Base-by-base conservation (phyloP, 2,113 vertebrate species). In the Ramphastos sulfuratus region DNA sequence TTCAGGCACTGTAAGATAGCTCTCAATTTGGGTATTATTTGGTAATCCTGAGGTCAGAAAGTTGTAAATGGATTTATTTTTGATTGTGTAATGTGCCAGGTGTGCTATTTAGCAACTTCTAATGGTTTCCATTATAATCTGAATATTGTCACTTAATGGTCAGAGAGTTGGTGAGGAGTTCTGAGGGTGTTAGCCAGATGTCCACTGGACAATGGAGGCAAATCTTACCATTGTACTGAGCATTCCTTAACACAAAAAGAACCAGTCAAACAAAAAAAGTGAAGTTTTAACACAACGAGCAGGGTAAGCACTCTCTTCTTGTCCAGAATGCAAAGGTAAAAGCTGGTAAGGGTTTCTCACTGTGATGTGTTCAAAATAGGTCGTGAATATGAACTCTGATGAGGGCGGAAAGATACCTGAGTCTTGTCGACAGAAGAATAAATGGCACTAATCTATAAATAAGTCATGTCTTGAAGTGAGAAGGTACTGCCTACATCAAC, bases 341-440 rank as follows among this genome's bases (percentile, higher is more conserved):
- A 76, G 27, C 55, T 73, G 17, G 3, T 77, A 28, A 61, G 7
- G 6, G 17, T 82, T 87, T 84, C 59, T 69, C 39, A n/a, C 55
- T 1, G 0, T 0, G 0, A 4, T 70, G 8, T 0, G 2, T 75
- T 78, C 48, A 64, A 58, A 86, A 1, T 54, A 70, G 75, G 19
- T 25, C 73, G 19, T 72, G 27, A 18, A 2, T 66, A 21, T 66
- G 35, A 72, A 44, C 55, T 73, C 11, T 6, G 19, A 67, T 44
- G 25, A 81, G 48, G 35, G 33, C 75, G 70, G 84, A 87, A 78
- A 89, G 24, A 19, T 66, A 14, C 2, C 66, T 5, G 25, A 66
- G 17, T 56, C 50, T 82, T 82, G 10, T 39, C 94, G 67, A 58
- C 60, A 37, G 27, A 70, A 66, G 44, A 56, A 27, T 73, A 67